A percentile compares a stretch with the other conserved stretches of the same genome.
These are phyloP conservation scores for Poeciliopsis gracilis DNA, from an alignment of 2,797 vertebrate species.

Conservation along the genomic window DNA sequence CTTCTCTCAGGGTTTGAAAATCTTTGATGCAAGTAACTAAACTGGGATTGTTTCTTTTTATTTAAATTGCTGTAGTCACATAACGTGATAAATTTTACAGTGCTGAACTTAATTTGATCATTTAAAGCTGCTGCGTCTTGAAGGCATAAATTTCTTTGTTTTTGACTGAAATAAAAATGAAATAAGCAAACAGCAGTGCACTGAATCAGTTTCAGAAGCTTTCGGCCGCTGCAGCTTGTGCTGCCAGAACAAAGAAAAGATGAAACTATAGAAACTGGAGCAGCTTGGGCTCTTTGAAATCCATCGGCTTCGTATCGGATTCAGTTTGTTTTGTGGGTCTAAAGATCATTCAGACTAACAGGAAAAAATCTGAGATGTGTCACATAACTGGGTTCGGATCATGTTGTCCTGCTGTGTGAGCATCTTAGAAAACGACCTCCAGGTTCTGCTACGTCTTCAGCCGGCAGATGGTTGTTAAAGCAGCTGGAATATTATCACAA, in stretches of 20 bases:
- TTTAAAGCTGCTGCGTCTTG: slow-evolving; percentile 42
- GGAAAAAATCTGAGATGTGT: no score
- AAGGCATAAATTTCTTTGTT: slow-evolving; percentile 24
- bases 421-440: neutral
- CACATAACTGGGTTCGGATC: no score
- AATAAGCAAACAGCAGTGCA: neutral
- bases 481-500: neutral
- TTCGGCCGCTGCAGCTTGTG: slow-evolving; percentile 18
- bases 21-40: slow-evolving; percentile 64
- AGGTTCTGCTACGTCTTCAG: neutral
- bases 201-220: slow-evolving; percentile 15
- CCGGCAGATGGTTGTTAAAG: neutral
- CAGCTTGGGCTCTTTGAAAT: no score
- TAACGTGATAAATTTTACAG: slow-evolving; percentile 64
- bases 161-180: slow-evolving; percentile 26
- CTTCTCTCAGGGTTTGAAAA: slow-evolving; percentile 54
- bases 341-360: no score
- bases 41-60: slow-evolving; percentile 50
- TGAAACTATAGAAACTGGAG: no score
- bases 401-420: no score
- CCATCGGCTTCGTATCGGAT: no score
- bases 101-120: slow-evolving; percentile 27
- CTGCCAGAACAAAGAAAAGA: slow-evolving; percentile 2
- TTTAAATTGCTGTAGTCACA: slow-evolving; percentile 55
- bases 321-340: no score